phyloP scores from a whole-genome alignment of 2,888 invertebrate species.

The Pandemis heparana region DNA sequence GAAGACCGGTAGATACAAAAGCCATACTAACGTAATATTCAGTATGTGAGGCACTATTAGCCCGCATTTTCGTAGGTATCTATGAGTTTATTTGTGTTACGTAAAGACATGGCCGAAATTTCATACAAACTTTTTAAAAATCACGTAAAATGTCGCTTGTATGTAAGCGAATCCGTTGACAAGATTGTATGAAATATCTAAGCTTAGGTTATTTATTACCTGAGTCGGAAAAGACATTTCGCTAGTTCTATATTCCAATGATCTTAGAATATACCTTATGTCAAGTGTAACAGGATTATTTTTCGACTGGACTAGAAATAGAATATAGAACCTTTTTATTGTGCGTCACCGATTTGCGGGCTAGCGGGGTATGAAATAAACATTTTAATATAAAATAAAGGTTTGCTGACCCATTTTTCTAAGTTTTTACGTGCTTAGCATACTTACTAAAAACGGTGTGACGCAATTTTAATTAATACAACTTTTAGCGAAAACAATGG shows the following conservation, averaged over 20 bases:
- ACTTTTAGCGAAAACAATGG: background rate
- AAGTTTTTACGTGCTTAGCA: slow-evolving; percentile 30
- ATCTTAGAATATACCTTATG: background rate
- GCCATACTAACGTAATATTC: too few species aligned
- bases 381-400: slow-evolving; percentile 31
- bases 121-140: slow-evolving; percentile 1
- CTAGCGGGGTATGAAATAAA: slow-evolving; percentile 32
- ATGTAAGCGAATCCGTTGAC: slow-evolving; percentile 16
- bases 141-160: background rate
- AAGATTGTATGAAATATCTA: slow-evolving; percentile 28
- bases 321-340: background rate
- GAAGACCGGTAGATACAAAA: background rate
- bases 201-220: slow-evolving; percentile 32
- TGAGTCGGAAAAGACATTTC: slow-evolving; percentile 16
- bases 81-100: background rate
- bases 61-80: too few species aligned
- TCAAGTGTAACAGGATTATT: background rate
- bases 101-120: background rate
- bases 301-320: background rate
- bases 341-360: slow-evolving; percentile 1
- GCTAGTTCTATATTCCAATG: background rate
- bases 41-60: too few species aligned
- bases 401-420: slow-evolving; percentile 25
- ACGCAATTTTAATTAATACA: background rate
- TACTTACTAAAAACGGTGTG: slow-evolving; percentile 13